Evolutionary conservation across 2,113 vertebrate species (phyloP).

Genomic region (Patagioenas fasciata): DNA sequence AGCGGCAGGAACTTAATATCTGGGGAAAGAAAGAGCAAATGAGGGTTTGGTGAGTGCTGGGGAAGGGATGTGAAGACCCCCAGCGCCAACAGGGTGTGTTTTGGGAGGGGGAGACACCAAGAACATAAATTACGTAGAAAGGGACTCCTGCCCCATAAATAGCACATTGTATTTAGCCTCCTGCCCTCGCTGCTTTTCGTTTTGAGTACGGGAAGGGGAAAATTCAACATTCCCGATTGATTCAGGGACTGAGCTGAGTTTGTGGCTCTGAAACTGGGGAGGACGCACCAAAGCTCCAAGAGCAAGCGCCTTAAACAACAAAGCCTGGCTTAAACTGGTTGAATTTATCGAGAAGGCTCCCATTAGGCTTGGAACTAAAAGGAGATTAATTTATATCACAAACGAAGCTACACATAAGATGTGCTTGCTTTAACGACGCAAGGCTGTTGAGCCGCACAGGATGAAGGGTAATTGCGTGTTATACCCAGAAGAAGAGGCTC

Average conservation of each 20-base stretch:
- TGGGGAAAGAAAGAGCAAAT: slow-evolving; percentile 24
- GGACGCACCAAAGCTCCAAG: too few relatives aligned
- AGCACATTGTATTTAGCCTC: background rate
- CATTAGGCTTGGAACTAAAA: background rate
- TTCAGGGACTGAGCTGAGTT: background rate
- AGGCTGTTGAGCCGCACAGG: background rate
- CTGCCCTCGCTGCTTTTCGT: background rate
- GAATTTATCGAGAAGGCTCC: background rate
- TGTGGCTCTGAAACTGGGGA: too few relatives aligned
- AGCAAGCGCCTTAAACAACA: too few relatives aligned
- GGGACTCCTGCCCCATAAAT: background rate
- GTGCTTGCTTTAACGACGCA: background rate
- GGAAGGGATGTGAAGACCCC: accelerated
- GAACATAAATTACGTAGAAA: background rate
- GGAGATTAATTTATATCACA: background rate
- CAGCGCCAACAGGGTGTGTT: accelerated
- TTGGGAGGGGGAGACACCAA: accelerated
- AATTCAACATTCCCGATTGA: accelerated
- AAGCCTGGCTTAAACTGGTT: background rate
- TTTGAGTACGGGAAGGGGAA: too few relatives aligned
- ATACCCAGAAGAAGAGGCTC: background rate
- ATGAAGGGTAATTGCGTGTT: too few relatives aligned
- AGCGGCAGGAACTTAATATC: slow-evolving; percentile 83
- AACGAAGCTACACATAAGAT: accelerated
- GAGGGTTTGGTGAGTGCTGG: background rate